These are phyloP conservation scores for Cladorhizidae sp. DNA, from an alignment of 37 sponge, comb jelly and placozoan species.

Conservation along the genomic window DNA sequence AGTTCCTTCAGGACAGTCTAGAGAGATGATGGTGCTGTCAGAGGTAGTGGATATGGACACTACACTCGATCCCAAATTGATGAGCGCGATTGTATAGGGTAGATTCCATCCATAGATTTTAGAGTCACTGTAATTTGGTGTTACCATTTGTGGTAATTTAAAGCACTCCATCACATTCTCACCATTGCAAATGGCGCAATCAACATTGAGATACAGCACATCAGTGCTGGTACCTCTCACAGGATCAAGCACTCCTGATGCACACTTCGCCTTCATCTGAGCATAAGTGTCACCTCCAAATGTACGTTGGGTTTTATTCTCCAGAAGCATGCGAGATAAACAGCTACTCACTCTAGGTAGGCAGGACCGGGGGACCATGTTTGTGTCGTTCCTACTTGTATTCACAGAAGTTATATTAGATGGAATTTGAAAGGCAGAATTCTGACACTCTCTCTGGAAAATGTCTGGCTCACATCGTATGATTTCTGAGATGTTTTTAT, in stretches of 20 bases:
- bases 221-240: neutral
- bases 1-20: neutral
- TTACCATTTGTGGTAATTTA: too few species aligned
- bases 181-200: neutral
- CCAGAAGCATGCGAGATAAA: neutral
- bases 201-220: neutral
- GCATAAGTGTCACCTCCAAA: neutral
- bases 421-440: conserved; percentile 3
- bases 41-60: neutral
- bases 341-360: neutral
- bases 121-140: too few species aligned
- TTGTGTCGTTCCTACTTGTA: neutral
- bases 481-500: neutral
- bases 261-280: neutral
- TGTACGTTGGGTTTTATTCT: neutral
- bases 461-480: neutral
- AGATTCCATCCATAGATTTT: too few species aligned
- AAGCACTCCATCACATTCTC: neutral
- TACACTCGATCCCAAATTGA: neutral
- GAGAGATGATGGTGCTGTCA: neutral
- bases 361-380: conserved; percentile 18
- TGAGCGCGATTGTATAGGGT: conserved; percentile 19
- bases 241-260: neutral
- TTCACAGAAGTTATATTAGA: too few species aligned
- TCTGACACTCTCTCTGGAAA: neutral